Conservation (phyloP, 2,797 vertebrate species). For the Helostoma temminkii region DNA sequence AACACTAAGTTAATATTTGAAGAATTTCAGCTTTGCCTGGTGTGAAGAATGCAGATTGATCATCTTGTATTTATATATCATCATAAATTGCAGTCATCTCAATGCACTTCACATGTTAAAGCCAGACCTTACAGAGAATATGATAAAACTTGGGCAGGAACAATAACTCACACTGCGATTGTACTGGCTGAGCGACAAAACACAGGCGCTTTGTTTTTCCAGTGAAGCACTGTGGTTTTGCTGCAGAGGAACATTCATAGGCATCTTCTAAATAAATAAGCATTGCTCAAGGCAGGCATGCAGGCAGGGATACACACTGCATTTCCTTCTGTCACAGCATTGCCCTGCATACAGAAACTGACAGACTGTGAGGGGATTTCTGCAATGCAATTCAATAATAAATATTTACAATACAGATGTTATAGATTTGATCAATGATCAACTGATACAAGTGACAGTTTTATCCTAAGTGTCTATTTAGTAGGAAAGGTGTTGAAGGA, state of each 20-base stretch:
- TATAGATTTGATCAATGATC: background rate
- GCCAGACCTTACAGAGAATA: too few species aligned
- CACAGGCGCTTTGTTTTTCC: background rate
- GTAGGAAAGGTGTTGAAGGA: too few species aligned
- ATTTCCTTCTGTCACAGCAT: slow-evolving; percentile 6
- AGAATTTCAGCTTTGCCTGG: background rate
- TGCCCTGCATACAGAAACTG: background rate
- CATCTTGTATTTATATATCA: too few species aligned
- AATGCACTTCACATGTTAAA: too few species aligned
- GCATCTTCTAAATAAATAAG: background rate
- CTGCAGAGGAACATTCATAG: background rate
- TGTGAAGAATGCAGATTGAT: background rate
- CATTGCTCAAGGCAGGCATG: background rate
- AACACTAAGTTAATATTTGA: too few species aligned
- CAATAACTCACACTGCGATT: background rate
- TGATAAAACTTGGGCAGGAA: background rate
- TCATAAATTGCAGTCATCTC: too few species aligned
- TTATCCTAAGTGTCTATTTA: background rate
- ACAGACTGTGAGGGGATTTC: slow-evolving; percentile 15
- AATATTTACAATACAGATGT: background rate
- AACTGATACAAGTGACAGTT: background rate
- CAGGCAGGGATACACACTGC: background rate
- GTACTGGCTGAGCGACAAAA: background rate
- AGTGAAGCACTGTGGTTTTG: slow-evolving; percentile 4
- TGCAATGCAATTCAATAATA: background rate